Base-by-base conservation (phyloP, 2,888 invertebrate genomes). In the Pseudococcus jackbeardsleyi region DNA sequence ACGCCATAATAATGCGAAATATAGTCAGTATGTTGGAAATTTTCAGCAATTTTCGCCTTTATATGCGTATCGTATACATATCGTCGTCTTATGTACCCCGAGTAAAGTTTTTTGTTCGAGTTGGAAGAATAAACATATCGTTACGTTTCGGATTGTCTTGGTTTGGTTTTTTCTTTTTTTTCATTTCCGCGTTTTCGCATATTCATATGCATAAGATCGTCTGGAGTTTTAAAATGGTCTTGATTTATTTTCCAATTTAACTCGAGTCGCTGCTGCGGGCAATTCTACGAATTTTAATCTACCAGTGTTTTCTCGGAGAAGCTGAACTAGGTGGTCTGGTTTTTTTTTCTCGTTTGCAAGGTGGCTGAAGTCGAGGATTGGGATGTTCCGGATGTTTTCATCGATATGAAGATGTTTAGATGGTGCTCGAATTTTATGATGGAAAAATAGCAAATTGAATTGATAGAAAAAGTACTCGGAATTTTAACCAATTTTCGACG, bases 201-300 rank as follows among this genome's bases (percentile, higher is more conserved):
- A 22, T 64, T 64, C 15, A 22, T 64, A n/a, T n/a, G 17, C 1
- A 33, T 33, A 9, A 64, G 4, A 9, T 9, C 22, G 64, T 22
- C 6, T 11, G 22, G 22, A 64, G 22, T 64, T 64, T 64, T 22
- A 12, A 64, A 64, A 64, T 4, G 11, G 19, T 64, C 22, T 64
- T 64, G 22, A 64, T 64, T 64, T 64, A 64, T 64, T 22, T 64
- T 12, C 64, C 64, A 64, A 22, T 64, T 64, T 11, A 64, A 64
- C 64, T 64, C 19, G 19, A 7, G 64, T 64, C 22, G 19, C 1
- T 22, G 64, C 22, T 64, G 22, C 64, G 19, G 64, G 64, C 22
- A 19, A 64, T 64, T 64, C 64, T 22, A 64, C 22, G 22, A 64
- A 64, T 64, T 64, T 22, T 64, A 64, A 64, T 64, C 64, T 22